Percentiles rank a stretch among this genome's conserved stretches.
Conservation (phyloP, 1,140 invertebrate species). For the Sycophila sp. region DNA sequence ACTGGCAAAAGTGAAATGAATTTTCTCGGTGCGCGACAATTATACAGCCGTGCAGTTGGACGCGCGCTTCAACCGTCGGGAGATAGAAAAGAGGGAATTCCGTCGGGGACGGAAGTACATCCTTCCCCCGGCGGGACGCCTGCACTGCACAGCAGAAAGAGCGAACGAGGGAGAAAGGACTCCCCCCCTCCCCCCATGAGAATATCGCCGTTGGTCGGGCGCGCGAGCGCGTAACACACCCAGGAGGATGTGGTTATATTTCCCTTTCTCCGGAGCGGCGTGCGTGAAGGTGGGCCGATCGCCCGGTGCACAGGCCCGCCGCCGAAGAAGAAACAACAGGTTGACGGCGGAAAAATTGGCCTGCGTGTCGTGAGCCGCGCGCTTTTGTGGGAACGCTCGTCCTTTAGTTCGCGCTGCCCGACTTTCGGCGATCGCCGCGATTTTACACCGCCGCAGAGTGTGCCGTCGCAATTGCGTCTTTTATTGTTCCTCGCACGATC, state of each 20-base stretch:
- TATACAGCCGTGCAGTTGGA: background rate
- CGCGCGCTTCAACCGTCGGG: background rate
- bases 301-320: too few relatives aligned
- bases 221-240: background rate
- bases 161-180: background rate
- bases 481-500: too few relatives aligned
- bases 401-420: too few relatives aligned
- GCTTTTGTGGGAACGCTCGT: too few relatives aligned
- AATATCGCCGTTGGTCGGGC: background rate
- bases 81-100: conserved; percentile 23
- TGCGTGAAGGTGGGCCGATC: too few relatives aligned
- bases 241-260: conserved; percentile 38
- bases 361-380: too few relatives aligned
- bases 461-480: too few relatives aligned
- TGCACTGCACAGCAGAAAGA: background rate
- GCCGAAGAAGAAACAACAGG: background rate
- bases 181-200: conserved; percentile 1
- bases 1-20: conserved; percentile 17
- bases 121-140: conserved; percentile 48
- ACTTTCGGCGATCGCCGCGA: too few relatives aligned
- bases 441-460: too few relatives aligned
- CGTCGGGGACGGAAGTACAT: conserved; percentile 54
- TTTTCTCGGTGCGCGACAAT: background rate
- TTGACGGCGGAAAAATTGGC: too few relatives aligned
- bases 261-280: conserved; percentile 41